Percentiles rank a stretch among this genome's conserved stretches.
Conservation (phyloP, 2,113 vertebrate genomes). For the Carassius carassius region DNA sequence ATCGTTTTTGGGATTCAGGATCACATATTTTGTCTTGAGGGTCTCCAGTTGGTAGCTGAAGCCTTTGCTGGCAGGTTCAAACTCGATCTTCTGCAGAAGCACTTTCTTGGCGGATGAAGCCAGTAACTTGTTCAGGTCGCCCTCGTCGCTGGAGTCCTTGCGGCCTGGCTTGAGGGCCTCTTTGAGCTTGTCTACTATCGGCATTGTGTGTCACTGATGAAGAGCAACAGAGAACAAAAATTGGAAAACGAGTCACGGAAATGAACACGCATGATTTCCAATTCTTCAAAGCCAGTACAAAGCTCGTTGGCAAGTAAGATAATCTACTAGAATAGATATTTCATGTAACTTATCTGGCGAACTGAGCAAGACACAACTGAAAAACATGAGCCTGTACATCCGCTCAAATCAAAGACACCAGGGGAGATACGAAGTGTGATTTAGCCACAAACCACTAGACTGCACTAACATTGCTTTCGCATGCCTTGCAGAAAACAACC, state of each 20-base stretch:
- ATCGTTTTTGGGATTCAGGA: slow-evolving; percentile 79
- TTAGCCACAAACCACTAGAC: neutral
- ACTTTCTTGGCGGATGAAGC: slow-evolving; percentile 88
- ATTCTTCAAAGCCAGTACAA: neutral
- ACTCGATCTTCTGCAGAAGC: slow-evolving; percentile 90
- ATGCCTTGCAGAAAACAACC: neutral
- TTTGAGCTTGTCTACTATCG: slow-evolving; percentile 89
- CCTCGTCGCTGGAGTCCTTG: slow-evolving; percentile 80
- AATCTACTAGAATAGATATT: no score
- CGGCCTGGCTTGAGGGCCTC: slow-evolving; percentile 86
- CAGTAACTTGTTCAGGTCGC: slow-evolving; percentile 84
- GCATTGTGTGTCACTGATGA: slow-evolving; percentile 82
- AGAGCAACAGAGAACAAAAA: neutral
- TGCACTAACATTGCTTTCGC: neutral
- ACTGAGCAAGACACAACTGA: neutral
- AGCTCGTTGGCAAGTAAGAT: no score
- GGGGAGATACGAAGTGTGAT: neutral
- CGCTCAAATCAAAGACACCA: no score
- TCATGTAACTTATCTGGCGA: neutral
- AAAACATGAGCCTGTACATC: neutral
- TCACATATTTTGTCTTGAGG: slow-evolving; percentile 88
- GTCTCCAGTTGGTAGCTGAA: slow-evolving; percentile 83
- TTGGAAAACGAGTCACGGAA: no score
- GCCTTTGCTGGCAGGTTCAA: slow-evolving; percentile 86
- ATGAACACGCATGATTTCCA: no score